Evolutionary conservation across 37 sponge, comb jelly and placozoan species (phyloP), one percentile per base, ranked within the genome.

Genomic region (Haliclona indistincta): DNA sequence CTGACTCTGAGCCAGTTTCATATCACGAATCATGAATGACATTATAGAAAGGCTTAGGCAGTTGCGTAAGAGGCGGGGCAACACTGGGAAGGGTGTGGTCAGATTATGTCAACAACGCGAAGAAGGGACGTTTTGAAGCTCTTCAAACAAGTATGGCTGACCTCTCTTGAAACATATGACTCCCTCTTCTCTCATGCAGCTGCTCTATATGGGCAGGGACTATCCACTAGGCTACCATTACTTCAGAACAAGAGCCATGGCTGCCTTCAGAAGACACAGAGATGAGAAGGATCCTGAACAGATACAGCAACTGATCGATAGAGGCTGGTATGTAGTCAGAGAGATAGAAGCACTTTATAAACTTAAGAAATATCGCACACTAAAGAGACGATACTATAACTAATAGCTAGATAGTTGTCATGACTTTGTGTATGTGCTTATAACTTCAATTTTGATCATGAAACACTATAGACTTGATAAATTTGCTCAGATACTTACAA

Each of bases 331-430:
- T 74, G 98, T 97, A 26, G 28, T 88, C 30, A 91, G 91, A 37
- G 98, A 97, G 55, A 76, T 97, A 22, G 92, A 97, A 47, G 98
- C 95, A 15, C 54, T 97, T 69, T 97, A 97, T 66, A 85, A 58
- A 32, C 71, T 97, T 47, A 84, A 75, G 75, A 91, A 94, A 65
- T 94, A 97, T 54, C 64, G 95, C 70, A 79, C 95, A 40, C 45
- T 97, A 47, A 97, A 97, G 67, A 81, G 67, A 56, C 67, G 94
- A 66, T 97, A 97, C 51, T 97, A 97, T 67, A 74, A 84, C 43
- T 74, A 67, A 29, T 5, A 3, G 2, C 56, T 55, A n/a, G n/a
- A n/a, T n/a, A n/a, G n/a, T n/a, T n/a, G n/a, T n/a, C n/a, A n/a
- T n/a, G 44, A 67, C 44, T 43, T 67, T 43, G n/a, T n/a, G n/a